phyloP scores from a whole-genome alignment of 2,888 invertebrate genomes.

The Tillus elongatus region DNA sequence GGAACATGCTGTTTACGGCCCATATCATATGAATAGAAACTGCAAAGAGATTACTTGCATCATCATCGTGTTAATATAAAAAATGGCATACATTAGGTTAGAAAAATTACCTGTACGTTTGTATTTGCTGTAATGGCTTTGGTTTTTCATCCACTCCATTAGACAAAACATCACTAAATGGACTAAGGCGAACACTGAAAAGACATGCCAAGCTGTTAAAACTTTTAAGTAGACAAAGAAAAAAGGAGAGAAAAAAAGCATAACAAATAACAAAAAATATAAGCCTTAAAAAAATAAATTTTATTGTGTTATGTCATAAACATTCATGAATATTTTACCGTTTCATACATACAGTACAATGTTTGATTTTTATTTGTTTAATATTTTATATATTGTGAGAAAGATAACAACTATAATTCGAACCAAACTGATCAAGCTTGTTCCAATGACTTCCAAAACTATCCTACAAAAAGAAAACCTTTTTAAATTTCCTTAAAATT shows the following conservation, averaged over 20 bases:
- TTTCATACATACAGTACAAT: not conserved
- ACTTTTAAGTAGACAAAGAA: constrained; percentile 6
- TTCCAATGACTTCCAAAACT: too few species aligned
- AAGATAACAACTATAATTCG: too few species aligned
- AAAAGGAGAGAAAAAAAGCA: constrained; percentile 10
- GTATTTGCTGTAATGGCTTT: constrained; percentile 59
- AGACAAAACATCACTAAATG: constrained; percentile 49
- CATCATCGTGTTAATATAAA: too few species aligned
- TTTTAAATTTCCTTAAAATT: too few species aligned
- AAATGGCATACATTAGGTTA: too few species aligned
- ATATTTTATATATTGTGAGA: too few species aligned
- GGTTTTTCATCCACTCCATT: constrained; percentile 56
- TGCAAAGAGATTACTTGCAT: too few species aligned
- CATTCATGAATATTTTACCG: not conserved
- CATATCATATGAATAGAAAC: too few species aligned
- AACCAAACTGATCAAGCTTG: too few species aligned
- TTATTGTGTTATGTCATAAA: not conserved
- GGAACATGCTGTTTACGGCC: too few species aligned
- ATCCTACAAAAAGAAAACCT: too few species aligned
- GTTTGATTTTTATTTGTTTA: too few species aligned
- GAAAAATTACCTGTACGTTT: constrained; percentile 63
- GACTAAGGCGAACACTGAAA: constrained; percentile 47
- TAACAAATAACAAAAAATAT: not conserved
- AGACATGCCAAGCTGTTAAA: constrained; percentile 18
- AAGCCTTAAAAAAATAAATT: not conserved